Evolutionary conservation across 1,140 invertebrate genomes (phyloP), one percentile per base, ranked within the genome.

Genomic region (Aleiodes sp.): DNA sequence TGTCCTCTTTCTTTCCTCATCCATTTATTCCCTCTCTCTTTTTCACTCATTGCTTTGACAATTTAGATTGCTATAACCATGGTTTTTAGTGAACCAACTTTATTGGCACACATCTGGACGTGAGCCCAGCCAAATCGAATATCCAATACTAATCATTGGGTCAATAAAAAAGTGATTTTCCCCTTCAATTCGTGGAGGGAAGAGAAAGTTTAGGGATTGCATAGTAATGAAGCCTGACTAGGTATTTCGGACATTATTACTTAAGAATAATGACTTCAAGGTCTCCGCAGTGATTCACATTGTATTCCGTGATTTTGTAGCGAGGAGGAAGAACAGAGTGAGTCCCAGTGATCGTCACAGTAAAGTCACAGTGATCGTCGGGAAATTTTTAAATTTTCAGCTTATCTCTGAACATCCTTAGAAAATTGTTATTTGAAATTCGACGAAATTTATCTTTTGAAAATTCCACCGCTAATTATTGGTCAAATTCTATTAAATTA

Each of bases 221-320:
- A 65, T 65, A 52, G 26, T 52, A 65, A 65, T 65, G 41, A 65
- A 56, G 29, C 63, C 41, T 56, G 63, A 65, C 63, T 41, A 28
- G 35, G 24, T 33, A 16, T 9, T 37, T 39, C 16, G 14, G 26
- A 28, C 29, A n/a, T 60, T 29, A 28, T n/a, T 62, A 35, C 33
- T 37, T 21, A 12, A 7, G 12, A 29, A 37, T 33, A n/a, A 39
- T 39, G 19, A 21, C 12, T 35, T 35, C 31, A 35, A 35, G 31
- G 31, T 35, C 31, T 35, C 31, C 10, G 8, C 35, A n/a, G 19
- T n/a, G 16, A 46, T 7, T 46, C 41, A 46, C 41, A 46, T 46
- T 52, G 16, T n/a, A n/a, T n/a, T n/a, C n/a, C n/a, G n/a, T n/a
- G n/a, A n/a, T n/a, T n/a, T n/a, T n/a, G n/a, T n/a, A n/a, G n/a